Conservation (phyloP, 2,113 vertebrate genomes). For the Onychorhynchus coronatus region DNA sequence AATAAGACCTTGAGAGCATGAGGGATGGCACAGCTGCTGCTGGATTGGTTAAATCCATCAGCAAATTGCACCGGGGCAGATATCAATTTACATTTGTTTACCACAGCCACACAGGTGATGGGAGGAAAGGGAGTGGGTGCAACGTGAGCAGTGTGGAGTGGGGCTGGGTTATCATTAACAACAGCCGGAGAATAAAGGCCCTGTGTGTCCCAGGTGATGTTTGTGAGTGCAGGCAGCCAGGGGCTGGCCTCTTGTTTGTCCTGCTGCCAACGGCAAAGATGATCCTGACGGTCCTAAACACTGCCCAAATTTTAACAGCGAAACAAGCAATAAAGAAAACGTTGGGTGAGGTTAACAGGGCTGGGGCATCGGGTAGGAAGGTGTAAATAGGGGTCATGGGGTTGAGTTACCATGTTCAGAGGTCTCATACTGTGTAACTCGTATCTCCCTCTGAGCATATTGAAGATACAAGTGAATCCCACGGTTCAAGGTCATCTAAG, state of each 20-base stretch:
- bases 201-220: not conserved
- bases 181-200: not conserved
- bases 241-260: not conserved
- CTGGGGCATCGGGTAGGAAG: not conserved
- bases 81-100: conserved; percentile 15
- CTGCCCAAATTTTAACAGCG: not conserved
- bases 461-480: not conserved
- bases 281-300: not conserved
- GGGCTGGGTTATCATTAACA: not conserved
- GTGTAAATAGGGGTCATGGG: not conserved
- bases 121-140: conserved; percentile 1
- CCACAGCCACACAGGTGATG: conserved; percentile 37
- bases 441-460: not conserved
- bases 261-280: not conserved
- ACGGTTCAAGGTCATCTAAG: not conserved
- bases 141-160: not conserved
- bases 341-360: not conserved
- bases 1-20: not conserved
- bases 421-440: not conserved
- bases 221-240: not conserved
- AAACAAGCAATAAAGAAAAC: not conserved
- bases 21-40: not conserved
- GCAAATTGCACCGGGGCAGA: not conserved
- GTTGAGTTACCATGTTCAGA: not conserved
- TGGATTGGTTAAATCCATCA: not conserved